These are phyloP conservation scores for Trachelipus rathkii DNA, from an alignment of 1,140 invertebrate genomes.

Conservation along the genomic window DNA sequence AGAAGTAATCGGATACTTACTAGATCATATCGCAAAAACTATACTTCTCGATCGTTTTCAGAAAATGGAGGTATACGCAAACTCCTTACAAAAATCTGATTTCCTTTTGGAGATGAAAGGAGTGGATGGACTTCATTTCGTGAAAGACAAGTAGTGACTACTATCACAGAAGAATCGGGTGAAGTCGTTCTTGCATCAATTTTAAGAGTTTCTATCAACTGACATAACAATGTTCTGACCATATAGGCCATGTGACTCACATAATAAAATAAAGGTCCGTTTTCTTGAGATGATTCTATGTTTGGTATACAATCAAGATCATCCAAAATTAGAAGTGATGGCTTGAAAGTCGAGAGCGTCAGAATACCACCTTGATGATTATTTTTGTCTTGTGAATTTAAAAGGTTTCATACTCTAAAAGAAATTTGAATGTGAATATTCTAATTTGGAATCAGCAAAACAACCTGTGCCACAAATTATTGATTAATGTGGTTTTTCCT, in stretches of 20 bases:
- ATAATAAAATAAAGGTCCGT: constrained; percentile 42
- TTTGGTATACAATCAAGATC: constrained; percentile 63
- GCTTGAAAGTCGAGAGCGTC: constrained; percentile 64
- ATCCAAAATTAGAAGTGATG: constrained; percentile 69
- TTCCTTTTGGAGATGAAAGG: constrained; percentile 38
- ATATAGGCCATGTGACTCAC: constrained; percentile 31
- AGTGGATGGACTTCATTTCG: constrained; percentile 50
- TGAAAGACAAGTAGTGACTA: constrained; percentile 49
- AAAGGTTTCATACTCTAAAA: constrained; percentile 64
- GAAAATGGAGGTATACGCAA: constrained; percentile 27
- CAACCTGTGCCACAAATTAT: too few relatives aligned
- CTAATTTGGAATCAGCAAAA: too few relatives aligned
- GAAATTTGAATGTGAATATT: constrained; percentile 59
- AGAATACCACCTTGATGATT: constrained; percentile 60
- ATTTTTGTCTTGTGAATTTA: constrained; percentile 64
- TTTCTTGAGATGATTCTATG: constrained; percentile 49
- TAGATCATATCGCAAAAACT: not conserved
- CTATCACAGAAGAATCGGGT: constrained; percentile 48
- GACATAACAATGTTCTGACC: constrained; percentile 24
- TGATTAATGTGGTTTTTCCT: constrained; percentile 68
- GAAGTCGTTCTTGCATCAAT: constrained; percentile 47
- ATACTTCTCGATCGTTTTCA: not conserved
- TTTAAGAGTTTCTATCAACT: constrained; percentile 30
- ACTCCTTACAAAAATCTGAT: constrained; percentile 33
- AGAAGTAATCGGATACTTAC: too few relatives aligned